phyloP scores from a whole-genome alignment of 2,797 vertebrate genomes.

The Geotrypetes seraphini region DNA sequence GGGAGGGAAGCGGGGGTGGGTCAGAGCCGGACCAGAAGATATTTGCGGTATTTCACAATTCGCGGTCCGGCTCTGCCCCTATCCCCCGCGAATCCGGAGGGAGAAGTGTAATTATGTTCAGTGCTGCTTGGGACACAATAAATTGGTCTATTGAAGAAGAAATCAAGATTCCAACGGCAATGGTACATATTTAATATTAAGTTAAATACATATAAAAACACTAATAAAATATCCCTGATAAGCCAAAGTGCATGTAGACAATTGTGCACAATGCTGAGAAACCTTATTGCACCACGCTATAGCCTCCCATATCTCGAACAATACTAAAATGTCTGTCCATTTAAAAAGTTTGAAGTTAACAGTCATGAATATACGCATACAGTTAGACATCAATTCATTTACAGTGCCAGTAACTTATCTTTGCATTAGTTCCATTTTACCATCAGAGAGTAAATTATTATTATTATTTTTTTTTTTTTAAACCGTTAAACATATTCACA shows the following conservation, averaged over 20 bases:
- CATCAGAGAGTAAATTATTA: conserved; percentile 42
- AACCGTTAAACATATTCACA: conserved; percentile 84
- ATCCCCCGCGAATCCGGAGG: too few species aligned
- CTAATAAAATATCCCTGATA: conserved; percentile 99
- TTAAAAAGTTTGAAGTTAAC: conserved; percentile 82
- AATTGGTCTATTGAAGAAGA: conserved; percentile 50
- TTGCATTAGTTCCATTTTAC: conserved; percentile 54
- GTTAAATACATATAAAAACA: conserved; percentile 99
- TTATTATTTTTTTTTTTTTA: conserved; percentile 67
- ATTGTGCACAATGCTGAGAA: conserved; percentile 90
- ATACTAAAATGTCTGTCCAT: conserved; percentile 74
- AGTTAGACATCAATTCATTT: conserved; percentile 88
- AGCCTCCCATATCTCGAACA: conserved; percentile 56
- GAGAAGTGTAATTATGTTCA: too few species aligned
- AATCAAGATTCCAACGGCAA: conserved; percentile 81
- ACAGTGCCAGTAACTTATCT: conserved; percentile 77
- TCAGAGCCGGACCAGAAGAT: too few species aligned
- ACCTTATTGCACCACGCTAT: conserved; percentile 61
- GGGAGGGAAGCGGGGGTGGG: too few species aligned
- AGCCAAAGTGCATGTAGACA: conserved; percentile 98
- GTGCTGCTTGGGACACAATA: conserved; percentile 98
- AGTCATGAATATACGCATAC: conserved; percentile 93
- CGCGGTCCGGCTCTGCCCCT: too few species aligned
- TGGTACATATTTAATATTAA: conserved; percentile 83
- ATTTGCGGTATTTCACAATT: too few species aligned